A percentile compares a stretch with the other conserved stretches of the same genome.
Conservation (phyloP, 2,113 vertebrate species). For the Stictonetta naevosa region DNA sequence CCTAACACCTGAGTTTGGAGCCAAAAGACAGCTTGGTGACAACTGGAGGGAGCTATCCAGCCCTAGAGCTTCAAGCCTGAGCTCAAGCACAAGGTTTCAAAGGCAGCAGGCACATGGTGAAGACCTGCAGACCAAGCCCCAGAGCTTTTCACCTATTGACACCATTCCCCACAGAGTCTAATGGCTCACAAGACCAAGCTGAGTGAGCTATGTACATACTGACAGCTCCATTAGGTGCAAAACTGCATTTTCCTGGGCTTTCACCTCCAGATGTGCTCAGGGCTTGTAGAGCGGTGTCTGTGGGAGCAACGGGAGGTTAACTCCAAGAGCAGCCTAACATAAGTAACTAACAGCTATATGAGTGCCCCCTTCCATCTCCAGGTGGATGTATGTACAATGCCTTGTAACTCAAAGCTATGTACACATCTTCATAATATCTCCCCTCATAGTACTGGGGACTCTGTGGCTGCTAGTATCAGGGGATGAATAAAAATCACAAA, state of each 20-base stretch:
- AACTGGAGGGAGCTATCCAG: not conserved
- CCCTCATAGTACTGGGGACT: not conserved
- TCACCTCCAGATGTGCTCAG: not conserved
- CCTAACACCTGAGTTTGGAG: not conserved
- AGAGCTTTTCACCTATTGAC: not conserved
- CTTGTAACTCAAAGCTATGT: not conserved
- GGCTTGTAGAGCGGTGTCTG: not conserved
- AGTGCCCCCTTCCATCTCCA: not conserved
- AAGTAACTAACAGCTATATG: not conserved
- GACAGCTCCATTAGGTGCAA: not conserved
- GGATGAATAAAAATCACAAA: not conserved
- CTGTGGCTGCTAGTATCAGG: not conserved
- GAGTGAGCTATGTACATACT: accelerated
- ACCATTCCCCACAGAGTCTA: accelerated
- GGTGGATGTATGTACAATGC: not conserved
- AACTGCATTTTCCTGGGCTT: not conserved
- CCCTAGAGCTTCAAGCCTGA: not conserved
- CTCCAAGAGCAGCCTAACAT: not conserved
- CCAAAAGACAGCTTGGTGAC: not conserved
- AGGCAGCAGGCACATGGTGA: not conserved
- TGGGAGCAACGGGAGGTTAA: not conserved
- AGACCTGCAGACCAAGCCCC: not conserved
- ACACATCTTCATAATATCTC: not conserved
- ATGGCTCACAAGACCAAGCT: accelerated
- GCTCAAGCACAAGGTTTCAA: not conserved